Evolutionary conservation across 35 echinoderm and acorn worm species (phyloP).

Genomic region (Heliocidaris erythrogramma): DNA sequence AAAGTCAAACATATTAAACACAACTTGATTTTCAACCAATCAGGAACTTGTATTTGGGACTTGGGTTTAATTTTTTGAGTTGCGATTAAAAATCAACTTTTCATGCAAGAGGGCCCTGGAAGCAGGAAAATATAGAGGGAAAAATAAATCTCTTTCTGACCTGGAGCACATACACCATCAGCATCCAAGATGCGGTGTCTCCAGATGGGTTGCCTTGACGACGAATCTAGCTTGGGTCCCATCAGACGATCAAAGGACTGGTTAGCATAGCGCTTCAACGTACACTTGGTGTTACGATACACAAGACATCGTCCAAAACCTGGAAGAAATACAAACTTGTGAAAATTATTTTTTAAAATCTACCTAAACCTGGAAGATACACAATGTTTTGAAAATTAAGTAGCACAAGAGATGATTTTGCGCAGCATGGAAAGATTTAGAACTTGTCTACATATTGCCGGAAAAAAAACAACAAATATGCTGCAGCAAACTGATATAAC

Average conservation of each 20-base stretch:
- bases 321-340: conserved; percentile 35
- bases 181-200: conserved; percentile 87
- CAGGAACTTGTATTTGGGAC: too few relatives aligned
- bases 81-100: too few relatives aligned
- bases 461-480: background rate
- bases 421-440: too few relatives aligned
- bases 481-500: too few relatives aligned
- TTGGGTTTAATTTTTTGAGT: too few relatives aligned
- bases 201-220: conserved; percentile 87
- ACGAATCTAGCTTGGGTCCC: conserved; percentile 88
- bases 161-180: conserved; percentile 96
- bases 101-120: background rate
- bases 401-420: too few relatives aligned
- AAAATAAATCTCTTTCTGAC: conserved; percentile 26
- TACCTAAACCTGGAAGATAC: background rate
- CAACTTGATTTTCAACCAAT: too few relatives aligned
- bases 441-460: too few relatives aligned
- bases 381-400: background rate
- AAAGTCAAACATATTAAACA: too few relatives aligned
- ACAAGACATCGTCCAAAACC: conserved; percentile 93
- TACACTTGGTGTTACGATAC: conserved; percentile 95
- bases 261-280: conserved; percentile 91
- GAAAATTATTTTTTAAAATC: background rate
- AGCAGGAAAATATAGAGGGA: background rate
- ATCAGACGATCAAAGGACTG: conserved; percentile 94